phyloP scores from a whole-genome alignment of 2,797 vertebrate genomes.

The Poecilia wingei region DNA sequence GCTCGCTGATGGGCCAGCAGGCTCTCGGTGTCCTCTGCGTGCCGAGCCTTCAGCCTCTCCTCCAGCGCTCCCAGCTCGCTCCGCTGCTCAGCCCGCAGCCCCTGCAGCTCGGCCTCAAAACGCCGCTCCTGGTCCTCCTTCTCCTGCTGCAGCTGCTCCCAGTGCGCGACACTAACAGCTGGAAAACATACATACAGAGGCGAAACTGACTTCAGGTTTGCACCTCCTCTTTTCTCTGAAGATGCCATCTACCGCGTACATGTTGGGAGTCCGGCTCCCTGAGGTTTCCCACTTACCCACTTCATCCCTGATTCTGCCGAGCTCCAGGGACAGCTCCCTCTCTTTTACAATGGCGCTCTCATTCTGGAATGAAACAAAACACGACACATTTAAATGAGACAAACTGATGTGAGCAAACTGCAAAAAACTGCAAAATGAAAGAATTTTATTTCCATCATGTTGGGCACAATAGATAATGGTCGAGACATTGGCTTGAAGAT shows the following conservation, averaged over 20 bases:
- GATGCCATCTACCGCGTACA: background rate
- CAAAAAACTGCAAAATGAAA: background rate
- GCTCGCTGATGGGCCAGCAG: conserved; percentile 80
- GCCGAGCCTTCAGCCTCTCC: conserved; percentile 83
- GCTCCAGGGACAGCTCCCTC: conserved; percentile 90
- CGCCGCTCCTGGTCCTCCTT: conserved; percentile 88
- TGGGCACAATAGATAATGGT: too few relatives aligned
- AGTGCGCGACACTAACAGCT: conserved; percentile 87
- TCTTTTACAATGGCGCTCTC: conserved; percentile 90
- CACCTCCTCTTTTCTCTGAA: background rate
- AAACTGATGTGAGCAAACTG: background rate
- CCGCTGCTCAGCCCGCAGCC: conserved; percentile 84
- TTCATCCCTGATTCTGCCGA: conserved; percentile 96
- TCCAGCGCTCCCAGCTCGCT: conserved; percentile 86
- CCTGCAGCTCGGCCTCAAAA: conserved; percentile 86
- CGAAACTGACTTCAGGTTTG: background rate
- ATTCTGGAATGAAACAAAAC: conserved; percentile 82
- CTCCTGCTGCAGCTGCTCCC: conserved; percentile 90
- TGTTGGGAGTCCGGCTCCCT: background rate
- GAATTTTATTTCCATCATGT: background rate
- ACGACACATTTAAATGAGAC: conserved; percentile 8
- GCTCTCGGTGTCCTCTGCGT: conserved; percentile 70
- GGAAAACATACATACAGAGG: conserved; percentile 17
- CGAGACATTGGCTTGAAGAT: background rate
- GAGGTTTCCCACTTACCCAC: conserved; percentile 87